Conservation (phyloP, 1,140 invertebrate genomes). For the Trichomalopsis sarcophagae region DNA sequence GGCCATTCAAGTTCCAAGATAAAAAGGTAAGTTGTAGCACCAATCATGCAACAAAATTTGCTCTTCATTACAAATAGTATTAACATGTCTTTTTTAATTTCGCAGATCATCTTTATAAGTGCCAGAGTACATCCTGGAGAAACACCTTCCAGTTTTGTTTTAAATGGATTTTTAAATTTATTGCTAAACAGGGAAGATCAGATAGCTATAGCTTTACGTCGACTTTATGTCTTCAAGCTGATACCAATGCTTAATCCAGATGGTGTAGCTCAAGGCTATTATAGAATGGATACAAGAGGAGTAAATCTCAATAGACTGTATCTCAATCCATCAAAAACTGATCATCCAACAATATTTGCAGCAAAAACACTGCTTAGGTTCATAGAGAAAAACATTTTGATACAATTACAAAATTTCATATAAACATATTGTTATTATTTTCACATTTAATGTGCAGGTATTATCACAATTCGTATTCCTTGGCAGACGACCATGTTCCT, state of each 20-base stretch:
- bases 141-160: conserved; percentile 94
- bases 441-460: conserved; percentile 67
- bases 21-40: conserved; percentile 79
- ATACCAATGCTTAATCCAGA: conserved; percentile 96
- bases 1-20: conserved; percentile 84
- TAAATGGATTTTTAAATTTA: conserved; percentile 92
- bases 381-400: conserved; percentile 34
- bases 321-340: conserved; percentile 82
- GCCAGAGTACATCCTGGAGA: conserved; percentile 95
- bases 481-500: conserved; percentile 66
- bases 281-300: conserved; percentile 91
- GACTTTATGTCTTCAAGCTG: conserved; percentile 92
- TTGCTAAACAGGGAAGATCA: conserved; percentile 83
- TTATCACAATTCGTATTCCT: conserved; percentile 76
- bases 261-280: conserved; percentile 92
- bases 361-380: conserved; percentile 86
- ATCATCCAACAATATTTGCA: conserved; percentile 90
- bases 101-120: conserved; percentile 88
- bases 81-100: conserved; percentile 51
- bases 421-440: neutral
- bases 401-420: conserved; percentile 20
- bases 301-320: conserved; percentile 94
- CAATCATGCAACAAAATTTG: neutral
- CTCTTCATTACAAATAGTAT: neutral
- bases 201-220: conserved; percentile 83